Evolutionary conservation across 2,888 invertebrate genomes (phyloP).

Genomic region (Leuctra nigra): DNA sequence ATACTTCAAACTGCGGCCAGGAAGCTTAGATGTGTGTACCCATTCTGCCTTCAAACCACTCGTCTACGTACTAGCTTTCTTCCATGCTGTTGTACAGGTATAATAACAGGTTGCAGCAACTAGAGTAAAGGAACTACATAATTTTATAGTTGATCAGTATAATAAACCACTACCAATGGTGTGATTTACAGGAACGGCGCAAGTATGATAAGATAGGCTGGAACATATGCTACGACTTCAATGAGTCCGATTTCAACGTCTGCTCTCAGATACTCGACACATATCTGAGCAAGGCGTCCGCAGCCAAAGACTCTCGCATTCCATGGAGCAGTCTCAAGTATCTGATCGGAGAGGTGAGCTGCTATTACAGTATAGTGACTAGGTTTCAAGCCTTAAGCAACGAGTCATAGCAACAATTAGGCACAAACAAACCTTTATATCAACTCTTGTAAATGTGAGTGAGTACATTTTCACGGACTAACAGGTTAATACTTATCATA

Average conservation of each 20-base stretch:
- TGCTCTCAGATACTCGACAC: constrained; percentile 79
- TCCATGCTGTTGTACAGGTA: constrained; percentile 87
- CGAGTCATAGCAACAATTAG: too few relatives aligned
- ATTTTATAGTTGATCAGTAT: background rate
- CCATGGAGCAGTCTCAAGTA: constrained; percentile 91
- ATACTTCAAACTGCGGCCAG: constrained; percentile 75
- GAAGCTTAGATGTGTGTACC: constrained; percentile 62
- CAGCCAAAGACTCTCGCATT: constrained; percentile 52
- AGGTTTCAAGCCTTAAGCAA: too few relatives aligned
- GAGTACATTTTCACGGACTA: too few relatives aligned
- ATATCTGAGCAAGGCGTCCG: constrained; percentile 66
- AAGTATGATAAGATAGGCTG: constrained; percentile 93
- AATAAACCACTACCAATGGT: too few relatives aligned
- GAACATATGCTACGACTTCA: constrained; percentile 92
- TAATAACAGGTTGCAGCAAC: constrained; percentile 27
- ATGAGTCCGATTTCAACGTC: constrained; percentile 86
- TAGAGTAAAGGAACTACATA: background rate
- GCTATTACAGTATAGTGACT: too few relatives aligned
- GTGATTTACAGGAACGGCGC: constrained; percentile 71
- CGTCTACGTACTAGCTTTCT: constrained; percentile 84
- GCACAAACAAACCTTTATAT: too few relatives aligned
- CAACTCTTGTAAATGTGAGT: too few relatives aligned
- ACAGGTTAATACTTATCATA: too few relatives aligned
- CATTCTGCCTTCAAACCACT: constrained; percentile 75
- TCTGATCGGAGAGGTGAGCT: constrained; percentile 76